Conservation (phyloP, 2,888 invertebrate species). For the Drosophila austrosaltans region DNA sequence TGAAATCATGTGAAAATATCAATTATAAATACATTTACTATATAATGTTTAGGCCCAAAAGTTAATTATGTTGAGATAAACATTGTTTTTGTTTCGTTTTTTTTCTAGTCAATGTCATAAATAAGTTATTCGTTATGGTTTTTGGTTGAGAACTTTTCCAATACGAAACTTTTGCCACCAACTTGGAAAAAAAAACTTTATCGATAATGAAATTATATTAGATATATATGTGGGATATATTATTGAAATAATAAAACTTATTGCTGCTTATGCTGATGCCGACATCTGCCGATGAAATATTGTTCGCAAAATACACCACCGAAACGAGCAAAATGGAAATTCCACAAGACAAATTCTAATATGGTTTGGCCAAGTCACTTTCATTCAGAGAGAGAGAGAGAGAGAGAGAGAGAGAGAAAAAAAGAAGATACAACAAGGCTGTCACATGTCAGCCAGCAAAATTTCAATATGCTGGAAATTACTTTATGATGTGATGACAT, state of each 20-base stretch:
- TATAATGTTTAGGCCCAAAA: constrained; percentile 8
- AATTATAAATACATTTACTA: constrained; percentile 49
- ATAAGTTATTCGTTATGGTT: constrained; percentile 5
- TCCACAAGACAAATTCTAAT: constrained; percentile 41
- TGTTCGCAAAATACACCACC: constrained; percentile 65
- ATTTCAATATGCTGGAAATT: constrained; percentile 83
- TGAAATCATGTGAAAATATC: constrained; percentile 44
- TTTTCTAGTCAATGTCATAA: constrained; percentile 3
- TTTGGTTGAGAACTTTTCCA: constrained; percentile 5
- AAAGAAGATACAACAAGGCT: constrained; percentile 24
- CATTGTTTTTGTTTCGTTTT: background rate
- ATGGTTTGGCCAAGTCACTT: constrained; percentile 37
- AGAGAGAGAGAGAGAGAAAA: constrained; percentile 19
- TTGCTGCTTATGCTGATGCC: constrained; percentile 33
- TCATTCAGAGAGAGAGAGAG: constrained; percentile 14
- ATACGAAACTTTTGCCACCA: constrained; percentile 53
- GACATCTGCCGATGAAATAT: constrained; percentile 76
- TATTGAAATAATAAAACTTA: constrained; percentile 71
- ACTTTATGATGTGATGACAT: constrained; percentile 83
- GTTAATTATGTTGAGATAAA: constrained; percentile 43
- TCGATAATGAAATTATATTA: constrained; percentile 74
- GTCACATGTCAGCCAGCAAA: constrained; percentile 54
- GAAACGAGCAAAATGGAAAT: constrained; percentile 38
- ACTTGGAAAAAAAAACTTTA: constrained; percentile 62
- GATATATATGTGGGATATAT: constrained; percentile 41